Percentiles rank a stretch among this genome's conserved stretches.
Evolutionary conservation across 2,888 invertebrate species (phyloP).

Genomic region (Sminthurinus aureus): DNA sequence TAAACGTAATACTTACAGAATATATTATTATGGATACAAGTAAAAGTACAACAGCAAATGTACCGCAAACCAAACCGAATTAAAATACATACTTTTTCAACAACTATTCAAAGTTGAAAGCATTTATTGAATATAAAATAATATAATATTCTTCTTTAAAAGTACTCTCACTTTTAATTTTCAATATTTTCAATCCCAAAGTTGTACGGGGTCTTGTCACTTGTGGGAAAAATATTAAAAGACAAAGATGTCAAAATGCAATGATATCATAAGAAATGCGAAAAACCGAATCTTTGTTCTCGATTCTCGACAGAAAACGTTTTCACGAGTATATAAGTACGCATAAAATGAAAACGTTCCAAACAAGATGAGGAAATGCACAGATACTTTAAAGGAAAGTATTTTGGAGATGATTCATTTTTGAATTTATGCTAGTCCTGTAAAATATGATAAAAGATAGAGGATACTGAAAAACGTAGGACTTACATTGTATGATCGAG

Average conservation of each 20-base stretch:
- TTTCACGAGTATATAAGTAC: neutral
- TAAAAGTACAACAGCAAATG: no score
- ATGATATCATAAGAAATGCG: neutral
- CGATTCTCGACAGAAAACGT: neutral
- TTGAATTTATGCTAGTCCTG: neutral
- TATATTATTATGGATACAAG: no score
- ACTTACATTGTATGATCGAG: slow-evolving; percentile 41
- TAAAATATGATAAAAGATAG: neutral
- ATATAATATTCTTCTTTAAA: no score
- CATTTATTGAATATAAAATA: no score
- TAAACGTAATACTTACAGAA: no score
- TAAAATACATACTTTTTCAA: no score
- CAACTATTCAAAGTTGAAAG: no score
- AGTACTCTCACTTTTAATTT: no score
- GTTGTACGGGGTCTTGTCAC: no score
- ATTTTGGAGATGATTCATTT: neutral
- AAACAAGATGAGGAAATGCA: neutral
- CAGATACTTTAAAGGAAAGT: neutral
- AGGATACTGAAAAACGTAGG: neutral
- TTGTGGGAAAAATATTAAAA: neutral
- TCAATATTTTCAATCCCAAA: no score
- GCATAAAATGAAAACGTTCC: neutral
- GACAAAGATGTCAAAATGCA: neutral
- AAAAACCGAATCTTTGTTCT: neutral
- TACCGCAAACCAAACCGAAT: no score